Evolutionary conservation across 2,888 invertebrate genomes (phyloP), one percentile per base, ranked within the genome.

Genomic region (Pantelozetes paolii): DNA sequence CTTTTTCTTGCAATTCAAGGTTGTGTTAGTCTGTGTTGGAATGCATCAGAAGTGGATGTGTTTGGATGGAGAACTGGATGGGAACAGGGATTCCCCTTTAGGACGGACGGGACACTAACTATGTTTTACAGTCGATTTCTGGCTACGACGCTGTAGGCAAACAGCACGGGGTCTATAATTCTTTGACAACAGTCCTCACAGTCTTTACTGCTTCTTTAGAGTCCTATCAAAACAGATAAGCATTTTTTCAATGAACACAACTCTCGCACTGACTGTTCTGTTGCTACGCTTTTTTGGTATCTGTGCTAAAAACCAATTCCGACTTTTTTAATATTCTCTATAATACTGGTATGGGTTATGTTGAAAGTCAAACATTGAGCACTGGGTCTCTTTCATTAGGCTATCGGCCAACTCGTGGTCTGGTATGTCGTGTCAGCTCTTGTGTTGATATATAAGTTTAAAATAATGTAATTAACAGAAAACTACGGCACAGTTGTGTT

Each of bases 81-180:
- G 59, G 30, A 59, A 30, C 28, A 5, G 59, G 59, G 30, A 59
- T 59, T 30, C 59, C 59, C 59, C 15, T 59, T 59, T 59, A 8
- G 36, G 6, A 8, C 6, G 59, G 59, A 6, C 28, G 59, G 59
- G 30, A 59, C 59, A 59, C 23, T 30, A 59, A 59, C 59, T 59
- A 30, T 30, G 30, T 59, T 59, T 59, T 59, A 59, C 59, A 59
- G 28, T 30, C 30, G 2, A 30, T 30, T 59, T 59, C 59, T 59
- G 32, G 59, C 59, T 59, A 59, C 59, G 20, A 30, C 30, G 59
- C 59, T 59, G 59, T 59, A 59, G 59, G 59, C 59, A 59, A 59
- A 59, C 59, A 59, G 59, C 59, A 59, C 28, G 59, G 59, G 59
- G 59, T 59, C 59, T 59, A 59, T 59, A 59, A 59, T 59, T 59